A percentile compares a stretch with the other conserved stretches of the same genome.
phyloP scores from a whole-genome alignment of 2,797 vertebrate species.

The Jordanella pulchra region DNA sequence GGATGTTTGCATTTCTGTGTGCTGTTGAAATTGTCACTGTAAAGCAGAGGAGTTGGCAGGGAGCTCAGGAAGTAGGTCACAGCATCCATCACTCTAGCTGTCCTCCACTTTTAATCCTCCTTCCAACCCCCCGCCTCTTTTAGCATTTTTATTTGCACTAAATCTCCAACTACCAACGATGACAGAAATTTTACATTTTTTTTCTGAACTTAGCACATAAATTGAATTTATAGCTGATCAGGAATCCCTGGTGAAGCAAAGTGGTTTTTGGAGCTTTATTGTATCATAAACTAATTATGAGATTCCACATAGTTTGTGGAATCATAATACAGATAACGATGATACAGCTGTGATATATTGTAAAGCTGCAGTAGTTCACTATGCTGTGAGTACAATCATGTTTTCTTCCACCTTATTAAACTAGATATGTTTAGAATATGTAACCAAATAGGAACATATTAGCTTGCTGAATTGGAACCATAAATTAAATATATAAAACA shows the following conservation, averaged over 20 bases:
- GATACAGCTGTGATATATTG: not conserved
- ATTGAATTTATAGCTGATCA: constrained; percentile 16
- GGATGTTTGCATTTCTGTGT: constrained; percentile 5
- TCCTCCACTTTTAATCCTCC: constrained; percentile 43
- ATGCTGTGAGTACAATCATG: too few species aligned
- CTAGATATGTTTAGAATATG: too few species aligned
- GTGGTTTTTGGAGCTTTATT: not conserved
- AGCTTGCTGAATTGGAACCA: too few species aligned
- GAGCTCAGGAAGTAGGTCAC: constrained; percentile 74
- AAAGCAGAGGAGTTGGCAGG: constrained; percentile 43
- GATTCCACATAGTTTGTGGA: not conserved
- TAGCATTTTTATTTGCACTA: constrained; percentile 6
- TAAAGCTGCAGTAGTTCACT: not conserved
- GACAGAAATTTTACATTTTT: not conserved
- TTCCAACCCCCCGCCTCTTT: not conserved
- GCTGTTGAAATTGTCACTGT: constrained; percentile 27
- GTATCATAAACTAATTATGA: not conserved
- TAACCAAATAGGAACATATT: too few species aligned
- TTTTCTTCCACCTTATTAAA: too few species aligned
- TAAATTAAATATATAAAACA: too few species aligned
- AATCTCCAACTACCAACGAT: constrained; percentile 24
- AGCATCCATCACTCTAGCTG: constrained; percentile 43
- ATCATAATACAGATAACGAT: not conserved
- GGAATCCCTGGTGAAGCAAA: constrained; percentile 6
- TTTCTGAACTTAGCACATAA: constrained; percentile 15